Conservation (phyloP, 2,888 invertebrate species). For the Clanis bilineata region DNA sequence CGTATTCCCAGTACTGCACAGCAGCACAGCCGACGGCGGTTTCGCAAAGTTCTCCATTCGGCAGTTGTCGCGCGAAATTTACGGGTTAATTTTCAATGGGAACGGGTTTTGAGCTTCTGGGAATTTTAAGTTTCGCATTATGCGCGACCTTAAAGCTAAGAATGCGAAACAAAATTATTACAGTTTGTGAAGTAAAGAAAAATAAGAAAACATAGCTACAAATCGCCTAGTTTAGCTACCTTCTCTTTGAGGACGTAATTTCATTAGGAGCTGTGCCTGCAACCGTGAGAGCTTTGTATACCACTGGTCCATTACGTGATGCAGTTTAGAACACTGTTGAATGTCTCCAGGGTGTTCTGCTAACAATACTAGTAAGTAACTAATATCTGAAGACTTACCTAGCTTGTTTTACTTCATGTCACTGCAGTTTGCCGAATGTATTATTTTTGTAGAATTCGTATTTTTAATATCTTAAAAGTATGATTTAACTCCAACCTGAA, state of each 20-base stretch:
- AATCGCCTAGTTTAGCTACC: not conserved
- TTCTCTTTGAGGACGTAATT: conserved; percentile 31
- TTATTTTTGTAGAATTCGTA: not conserved
- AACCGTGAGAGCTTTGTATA: conserved; percentile 27
- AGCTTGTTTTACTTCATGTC: not conserved
- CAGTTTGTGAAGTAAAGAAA: not conserved
- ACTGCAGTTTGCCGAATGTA: not conserved
- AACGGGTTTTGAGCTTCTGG: conserved; percentile 64
- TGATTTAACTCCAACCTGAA: too few relatives aligned
- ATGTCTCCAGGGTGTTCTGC: conserved; percentile 44
- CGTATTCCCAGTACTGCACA: conserved; percentile 41
- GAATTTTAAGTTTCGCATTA: conserved; percentile 68
- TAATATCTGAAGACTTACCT: conserved; percentile 39
- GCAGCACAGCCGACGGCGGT: conserved; percentile 69
- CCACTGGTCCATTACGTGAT: conserved; percentile 33
- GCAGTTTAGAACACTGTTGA: conserved; percentile 41
- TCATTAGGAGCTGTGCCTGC: conserved; percentile 37
- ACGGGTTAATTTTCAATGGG: conserved; percentile 80
- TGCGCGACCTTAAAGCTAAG: conserved; percentile 45
- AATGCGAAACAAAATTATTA: conserved; percentile 27
- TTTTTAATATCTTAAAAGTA: too few relatives aligned
- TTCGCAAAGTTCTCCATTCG: conserved; percentile 73
- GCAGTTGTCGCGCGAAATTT: conserved; percentile 79
- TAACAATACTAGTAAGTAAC: conserved; percentile 53
- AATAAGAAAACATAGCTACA: not conserved